A percentile compares a stretch with the other conserved stretches of the same genome.
Conservation (phyloP, 2,113 vertebrate genomes). For the Cyphomyrus plagiostoma region DNA sequence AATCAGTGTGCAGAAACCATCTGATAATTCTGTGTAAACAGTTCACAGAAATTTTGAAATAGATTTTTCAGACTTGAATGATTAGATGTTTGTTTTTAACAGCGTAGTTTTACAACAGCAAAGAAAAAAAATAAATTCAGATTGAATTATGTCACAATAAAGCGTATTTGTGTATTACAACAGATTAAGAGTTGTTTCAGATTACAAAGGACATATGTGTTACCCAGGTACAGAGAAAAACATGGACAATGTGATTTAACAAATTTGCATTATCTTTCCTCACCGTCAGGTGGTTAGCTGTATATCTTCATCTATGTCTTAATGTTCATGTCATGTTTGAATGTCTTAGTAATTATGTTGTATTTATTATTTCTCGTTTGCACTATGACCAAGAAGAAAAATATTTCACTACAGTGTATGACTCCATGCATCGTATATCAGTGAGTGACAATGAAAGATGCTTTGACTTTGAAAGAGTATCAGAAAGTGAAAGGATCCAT, state of each 20-base stretch:
- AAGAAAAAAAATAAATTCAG: not conserved
- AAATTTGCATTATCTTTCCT: not conserved
- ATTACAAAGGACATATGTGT: not conserved
- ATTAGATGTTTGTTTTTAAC: not conserved
- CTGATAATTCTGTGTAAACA: not conserved
- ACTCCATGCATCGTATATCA: not conserved
- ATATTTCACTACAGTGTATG: not conserved
- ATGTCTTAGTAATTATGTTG: not conserved
- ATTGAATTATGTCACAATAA: not conserved
- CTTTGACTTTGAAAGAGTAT: not conserved
- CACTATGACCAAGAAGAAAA: not conserved
- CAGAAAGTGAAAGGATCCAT: not conserved
- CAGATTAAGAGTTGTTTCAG: not conserved
- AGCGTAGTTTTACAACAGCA: not conserved
- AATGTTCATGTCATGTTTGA: not conserved
- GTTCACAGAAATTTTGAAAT: not conserved
- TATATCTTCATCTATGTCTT: not conserved
- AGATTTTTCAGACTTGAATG: not conserved
- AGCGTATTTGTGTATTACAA: not conserved
- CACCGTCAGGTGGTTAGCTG: not conserved
- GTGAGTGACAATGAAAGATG: not conserved
- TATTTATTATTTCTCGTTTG: not conserved
- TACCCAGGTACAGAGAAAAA: not conserved
- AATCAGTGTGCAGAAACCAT: not conserved
- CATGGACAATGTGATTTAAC: not conserved